Base-by-base conservation (phyloP, 2,797 vertebrate genomes). In the Cryptoblepharus egeriae region DNA sequence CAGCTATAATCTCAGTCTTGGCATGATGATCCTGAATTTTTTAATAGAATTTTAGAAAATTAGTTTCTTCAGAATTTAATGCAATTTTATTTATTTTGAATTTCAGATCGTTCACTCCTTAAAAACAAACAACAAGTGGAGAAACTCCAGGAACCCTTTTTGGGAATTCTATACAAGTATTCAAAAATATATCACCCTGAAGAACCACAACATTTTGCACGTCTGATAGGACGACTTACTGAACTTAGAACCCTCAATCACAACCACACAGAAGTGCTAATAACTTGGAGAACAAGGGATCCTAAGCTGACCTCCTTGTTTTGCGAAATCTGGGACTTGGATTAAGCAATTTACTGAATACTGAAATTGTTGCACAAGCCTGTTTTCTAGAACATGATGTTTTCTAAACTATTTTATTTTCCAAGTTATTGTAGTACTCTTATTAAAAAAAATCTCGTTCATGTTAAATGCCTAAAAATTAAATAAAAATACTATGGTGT, bases 191-290 rank as follows among this genome's bases (percentile, higher is more conserved):
- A 94, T 49, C 95, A 95, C 58, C 95, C 94, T 3, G 92, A 94
- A 81, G 95, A 96, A 79, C 95, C 94, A 3, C 94, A 95, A 74
- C 96, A 93, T 79, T 96, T 96, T 87, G 95, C 95, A 64, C 93
- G 80, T 77, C 94, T 96, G 8, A 90, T 95, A 69, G 94, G 95
- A 15, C 94, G 94, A 57, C 94, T 96, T 16, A 96, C 95, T 55
- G 93, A 96, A 79, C 94, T 96, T 57, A 94, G 96, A 83, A 96
- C 93, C 75, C 94, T 96, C 32, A 94, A 93, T 85, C 95, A 96
- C 58, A 94, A 87, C 52, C 93, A 95, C 80, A 95, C 95, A 70
- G 94, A 96, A 88, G 94, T 95, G 75, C 91, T 96, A 75, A 87
- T 92, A 85, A 92, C 90, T 1, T 94, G 94, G 94, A 83, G 93